Conservation (phyloP, 2,797 vertebrate species). For the Erethizon dorsatum region DNA sequence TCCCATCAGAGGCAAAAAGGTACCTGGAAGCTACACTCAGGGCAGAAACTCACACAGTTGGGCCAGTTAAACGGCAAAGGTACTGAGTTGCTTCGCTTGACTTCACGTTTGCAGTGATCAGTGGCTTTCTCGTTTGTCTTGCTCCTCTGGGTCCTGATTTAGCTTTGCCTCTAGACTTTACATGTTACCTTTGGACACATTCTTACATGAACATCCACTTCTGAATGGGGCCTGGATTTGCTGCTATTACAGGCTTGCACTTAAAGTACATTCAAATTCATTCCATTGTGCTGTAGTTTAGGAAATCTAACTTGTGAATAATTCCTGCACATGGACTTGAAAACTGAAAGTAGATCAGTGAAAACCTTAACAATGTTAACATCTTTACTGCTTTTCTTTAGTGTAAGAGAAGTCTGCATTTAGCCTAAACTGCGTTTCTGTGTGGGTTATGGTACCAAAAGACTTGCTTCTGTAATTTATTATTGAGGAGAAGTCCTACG, state of each 20-base stretch:
- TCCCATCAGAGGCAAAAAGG: background rate
- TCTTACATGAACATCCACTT: conserved; percentile 29
- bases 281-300: background rate
- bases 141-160: background rate
- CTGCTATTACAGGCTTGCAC: background rate
- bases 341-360: background rate
- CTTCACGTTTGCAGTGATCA: background rate
- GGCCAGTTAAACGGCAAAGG: background rate
- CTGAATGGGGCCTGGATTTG: background rate
- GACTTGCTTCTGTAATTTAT: background rate
- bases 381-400: background rate
- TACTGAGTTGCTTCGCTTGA: background rate
- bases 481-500: background rate
- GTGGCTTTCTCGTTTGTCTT: background rate
- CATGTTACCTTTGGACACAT: background rate
- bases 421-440: background rate
- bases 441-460: background rate
- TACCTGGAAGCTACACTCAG: background rate
- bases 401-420: background rate
- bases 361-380: background rate
- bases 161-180: background rate
- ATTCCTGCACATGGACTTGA: background rate
- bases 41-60: background rate
- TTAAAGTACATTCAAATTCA: background rate
- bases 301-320: background rate